A percentile compares a stretch with the other conserved stretches of the same genome.
phyloP scores from a whole-genome alignment of 2,113 vertebrate species.

The Dissostichus mawsoni region DNA sequence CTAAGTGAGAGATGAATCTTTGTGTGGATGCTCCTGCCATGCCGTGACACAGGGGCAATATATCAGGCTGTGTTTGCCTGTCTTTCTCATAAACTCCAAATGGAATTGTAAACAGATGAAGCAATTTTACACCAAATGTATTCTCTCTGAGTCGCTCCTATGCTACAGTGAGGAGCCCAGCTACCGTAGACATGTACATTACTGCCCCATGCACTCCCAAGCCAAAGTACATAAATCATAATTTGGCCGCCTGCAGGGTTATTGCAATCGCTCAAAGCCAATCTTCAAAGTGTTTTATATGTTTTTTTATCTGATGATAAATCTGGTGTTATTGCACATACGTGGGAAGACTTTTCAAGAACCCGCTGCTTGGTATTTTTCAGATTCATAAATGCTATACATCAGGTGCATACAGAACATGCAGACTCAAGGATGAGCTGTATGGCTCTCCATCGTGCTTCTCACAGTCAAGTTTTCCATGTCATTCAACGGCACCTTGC shows the following conservation, averaged over 20 bases:
- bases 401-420: not conserved
- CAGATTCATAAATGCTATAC: conserved; percentile 20
- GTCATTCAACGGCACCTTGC: conserved; percentile 68
- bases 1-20: conserved; percentile 87
- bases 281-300: conserved; percentile 66
- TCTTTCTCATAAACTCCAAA: conserved; percentile 83
- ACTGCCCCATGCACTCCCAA: conserved; percentile 69
- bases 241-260: conserved; percentile 75
- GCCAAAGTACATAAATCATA: conserved; percentile 81
- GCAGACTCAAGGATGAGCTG: conserved; percentile 23
- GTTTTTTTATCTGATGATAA: conserved; percentile 78
- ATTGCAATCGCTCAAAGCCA: conserved; percentile 81
- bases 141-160: conserved; percentile 65
- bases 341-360: conserved; percentile 52
- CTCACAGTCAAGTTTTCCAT: conserved; percentile 70
- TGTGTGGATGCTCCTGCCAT: conserved; percentile 84
- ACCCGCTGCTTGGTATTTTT: conserved; percentile 48
- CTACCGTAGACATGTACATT: conserved; percentile 63
- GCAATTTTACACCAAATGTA: conserved; percentile 82
- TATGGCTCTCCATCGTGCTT: conserved; percentile 56
- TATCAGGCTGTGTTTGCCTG: conserved; percentile 83
- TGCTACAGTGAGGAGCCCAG: conserved; percentile 56
- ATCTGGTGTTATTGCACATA: conserved; percentile 77
- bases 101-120: conserved; percentile 86
- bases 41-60: conserved; percentile 82